Base-by-base conservation (phyloP, 2,888 invertebrate genomes). In the Rhingia rostrata region DNA sequence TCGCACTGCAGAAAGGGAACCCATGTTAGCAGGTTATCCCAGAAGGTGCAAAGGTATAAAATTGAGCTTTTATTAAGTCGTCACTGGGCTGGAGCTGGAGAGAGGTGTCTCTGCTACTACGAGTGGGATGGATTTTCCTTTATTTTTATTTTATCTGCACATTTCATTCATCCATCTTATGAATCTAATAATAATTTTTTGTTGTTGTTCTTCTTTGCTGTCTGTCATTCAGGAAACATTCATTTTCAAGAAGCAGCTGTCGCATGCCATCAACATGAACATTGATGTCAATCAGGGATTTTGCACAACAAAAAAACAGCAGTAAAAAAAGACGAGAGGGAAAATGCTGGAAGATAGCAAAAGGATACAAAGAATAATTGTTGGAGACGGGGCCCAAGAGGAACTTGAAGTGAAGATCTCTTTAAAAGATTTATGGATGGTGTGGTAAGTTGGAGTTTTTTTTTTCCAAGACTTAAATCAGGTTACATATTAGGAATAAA, bases 31-130 rank as follows among this genome's bases (percentile, higher is more conserved):
- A 37, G 9, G 39, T n/a, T 60, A 66, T 75, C 64, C 43, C 45
- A 41, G 53, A 14, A 79, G 74, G 69, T 80, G 74, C 69, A 75
- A 60, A 66, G 58, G 58, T 75, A 84, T 84, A 74, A 84, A 84
- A 70, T 80, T 80, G 64, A 75, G 61, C 84, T 84, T 84, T 80
- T 84, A 84, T 84, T 84, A 75, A 84, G 84, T 80, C 84, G 84
- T 84, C 84, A 80, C 60, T 49, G 37, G 43, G 37, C 47, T 37
- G 39, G 0, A 32, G 53, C 7, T 22, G 22, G 22, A 22, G 22
- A 60, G 54, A 69, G 74, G 74, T 64, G 78, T 73, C 73, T 41
- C 45, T 56, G 39, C 47, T 22, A 22, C 54, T 41, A 66, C 64
- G 51, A 32, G 54, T 47, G 73, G 67, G 73, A 60, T 79, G 47